phyloP scores from a whole-genome alignment of 2,888 invertebrate species.

The Desoria tigrina region DNA sequence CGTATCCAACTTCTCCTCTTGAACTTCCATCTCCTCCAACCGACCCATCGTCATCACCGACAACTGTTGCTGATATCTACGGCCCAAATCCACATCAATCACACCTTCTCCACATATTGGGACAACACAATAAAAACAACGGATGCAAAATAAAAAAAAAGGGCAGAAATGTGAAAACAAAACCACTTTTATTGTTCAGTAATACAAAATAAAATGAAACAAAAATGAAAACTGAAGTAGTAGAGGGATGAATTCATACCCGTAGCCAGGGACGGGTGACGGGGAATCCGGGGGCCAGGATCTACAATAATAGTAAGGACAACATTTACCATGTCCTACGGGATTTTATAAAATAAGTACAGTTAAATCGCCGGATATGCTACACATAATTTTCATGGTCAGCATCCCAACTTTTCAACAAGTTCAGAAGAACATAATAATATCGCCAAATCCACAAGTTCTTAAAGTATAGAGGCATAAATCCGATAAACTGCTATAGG shows the following conservation, averaged over 20 bases:
- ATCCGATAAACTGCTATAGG: too few species aligned
- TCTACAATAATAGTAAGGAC: conserved; percentile 23
- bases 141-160: conserved; percentile 10
- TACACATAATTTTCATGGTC: too few species aligned
- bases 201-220: conserved; percentile 1
- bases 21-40: conserved; percentile 83
- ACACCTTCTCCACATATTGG: not conserved
- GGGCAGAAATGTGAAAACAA: conserved; percentile 11
- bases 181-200: not conserved
- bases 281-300: conserved; percentile 54
- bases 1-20: conserved; percentile 78
- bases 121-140: conserved; percentile 1
- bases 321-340: too few species aligned
- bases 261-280: conserved; percentile 52
- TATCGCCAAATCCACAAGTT: too few species aligned
- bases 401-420: too few species aligned
- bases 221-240: conserved; percentile 16
- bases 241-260: not conserved
- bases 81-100: not conserved
- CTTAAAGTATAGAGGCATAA: too few species aligned
- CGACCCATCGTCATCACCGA: conserved; percentile 97
- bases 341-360: too few species aligned
- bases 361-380: too few species aligned
- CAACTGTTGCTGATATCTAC: conserved; percentile 94
- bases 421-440: too few species aligned